Percentiles rank a stretch among this genome's conserved stretches.
Conservation (phyloP, 2,113 vertebrate species). For the Vireo altiloquus region DNA sequence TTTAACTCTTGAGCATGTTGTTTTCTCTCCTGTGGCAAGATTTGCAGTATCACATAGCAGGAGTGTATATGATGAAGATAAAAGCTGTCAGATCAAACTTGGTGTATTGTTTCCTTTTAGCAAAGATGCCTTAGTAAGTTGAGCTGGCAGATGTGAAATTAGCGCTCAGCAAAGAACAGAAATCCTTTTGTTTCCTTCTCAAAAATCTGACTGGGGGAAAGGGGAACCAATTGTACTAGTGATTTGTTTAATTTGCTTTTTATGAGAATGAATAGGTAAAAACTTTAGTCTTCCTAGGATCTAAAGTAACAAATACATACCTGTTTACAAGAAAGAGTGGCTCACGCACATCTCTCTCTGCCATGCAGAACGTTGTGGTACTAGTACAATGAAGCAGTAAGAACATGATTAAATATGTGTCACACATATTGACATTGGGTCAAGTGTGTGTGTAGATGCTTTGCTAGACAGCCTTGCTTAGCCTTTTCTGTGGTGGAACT, state of each 20-base stretch:
- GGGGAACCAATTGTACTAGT: not conserved
- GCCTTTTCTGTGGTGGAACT: not conserved
- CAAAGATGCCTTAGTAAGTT: not conserved
- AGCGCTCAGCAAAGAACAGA: not conserved
- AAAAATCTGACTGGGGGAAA: not conserved
- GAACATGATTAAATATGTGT: not conserved
- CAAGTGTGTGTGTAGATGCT: not conserved
- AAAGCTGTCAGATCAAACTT: not conserved
- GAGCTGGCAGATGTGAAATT: not conserved
- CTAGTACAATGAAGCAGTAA: not conserved
- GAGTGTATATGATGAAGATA: accelerated
- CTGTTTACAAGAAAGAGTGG: not conserved
- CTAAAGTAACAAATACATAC: not conserved
- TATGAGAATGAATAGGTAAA: not conserved
- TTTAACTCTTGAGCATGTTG: not conserved
- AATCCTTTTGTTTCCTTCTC: not conserved
- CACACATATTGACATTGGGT: no score
- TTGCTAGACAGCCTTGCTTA: not conserved
- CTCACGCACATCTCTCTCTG: not conserved
- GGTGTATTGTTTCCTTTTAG: not conserved
- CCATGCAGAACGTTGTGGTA: not conserved
- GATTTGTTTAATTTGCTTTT: slow-evolving; percentile 3
- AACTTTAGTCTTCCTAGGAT: not conserved
- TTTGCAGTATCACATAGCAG: not conserved
- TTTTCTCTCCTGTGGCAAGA: not conserved